These are phyloP conservation scores for Pelosia muscerda DNA, from an alignment of 2,888 invertebrate species.

Conservation along the genomic window DNA sequence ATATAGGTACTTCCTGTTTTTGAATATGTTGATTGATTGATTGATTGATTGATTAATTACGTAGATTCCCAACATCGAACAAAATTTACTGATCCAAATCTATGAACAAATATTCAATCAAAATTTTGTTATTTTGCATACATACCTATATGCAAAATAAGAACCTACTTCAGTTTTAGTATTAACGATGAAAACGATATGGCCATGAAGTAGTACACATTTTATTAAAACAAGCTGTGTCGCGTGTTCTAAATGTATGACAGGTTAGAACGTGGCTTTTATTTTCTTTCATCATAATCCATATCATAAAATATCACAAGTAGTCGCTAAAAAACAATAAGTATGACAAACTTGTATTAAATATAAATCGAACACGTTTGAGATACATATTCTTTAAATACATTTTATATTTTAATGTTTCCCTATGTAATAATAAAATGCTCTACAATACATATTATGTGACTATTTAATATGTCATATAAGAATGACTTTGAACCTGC, in stretches of 20 bases:
- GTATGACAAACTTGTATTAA: neutral
- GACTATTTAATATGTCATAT: neutral
- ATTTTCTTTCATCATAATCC: conserved; percentile 26
- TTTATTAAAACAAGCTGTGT: conserved; percentile 20
- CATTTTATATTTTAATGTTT: neutral
- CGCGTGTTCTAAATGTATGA: conserved; percentile 17
- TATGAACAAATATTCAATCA: no score
- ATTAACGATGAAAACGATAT: neutral
- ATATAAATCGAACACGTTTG: no score
- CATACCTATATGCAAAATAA: no score
- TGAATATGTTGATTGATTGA: no score
- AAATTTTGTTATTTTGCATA: no score
- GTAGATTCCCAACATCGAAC: no score
- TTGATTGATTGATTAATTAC: no score
- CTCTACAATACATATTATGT: no score
- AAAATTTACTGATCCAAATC: no score
- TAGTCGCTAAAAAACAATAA: neutral
- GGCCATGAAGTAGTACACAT: neutral
- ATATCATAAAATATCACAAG: conserved; percentile 5
- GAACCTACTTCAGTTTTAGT: neutral
- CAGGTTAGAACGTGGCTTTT: conserved; percentile 18
- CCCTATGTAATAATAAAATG: neutral
- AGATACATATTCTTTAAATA: no score
- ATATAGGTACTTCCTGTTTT: no score
- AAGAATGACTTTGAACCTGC: neutral